Evolutionary conservation across 2,888 invertebrate species (phyloP).

Genomic region (Oithona nana): DNA sequence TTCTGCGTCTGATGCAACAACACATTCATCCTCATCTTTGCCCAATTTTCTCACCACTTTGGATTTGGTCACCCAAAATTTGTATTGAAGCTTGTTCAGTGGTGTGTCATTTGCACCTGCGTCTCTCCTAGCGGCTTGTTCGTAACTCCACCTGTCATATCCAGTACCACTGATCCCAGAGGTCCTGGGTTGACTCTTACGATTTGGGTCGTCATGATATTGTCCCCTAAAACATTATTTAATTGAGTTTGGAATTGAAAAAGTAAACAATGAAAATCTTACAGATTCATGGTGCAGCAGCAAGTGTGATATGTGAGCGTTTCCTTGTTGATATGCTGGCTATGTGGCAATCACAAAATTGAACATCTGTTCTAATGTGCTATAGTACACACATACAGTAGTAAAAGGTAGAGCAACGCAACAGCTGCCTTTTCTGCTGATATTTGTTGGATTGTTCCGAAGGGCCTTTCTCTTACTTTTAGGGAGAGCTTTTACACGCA

Average conservation of each 20-base stretch:
- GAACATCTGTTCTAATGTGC: neutral
- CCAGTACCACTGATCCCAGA: constrained; percentile 25
- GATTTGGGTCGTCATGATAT: neutral
- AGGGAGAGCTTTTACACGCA: too few relatives aligned
- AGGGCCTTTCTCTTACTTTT: too few relatives aligned
- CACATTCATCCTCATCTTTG: constrained; percentile 90
- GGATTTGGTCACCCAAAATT: constrained; percentile 96
- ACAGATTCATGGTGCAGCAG: neutral
- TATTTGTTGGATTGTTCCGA: too few relatives aligned
- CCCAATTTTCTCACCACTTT: constrained; percentile 77
- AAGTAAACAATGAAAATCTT: neutral
- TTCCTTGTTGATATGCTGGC: neutral
- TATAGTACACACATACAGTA: too few relatives aligned
- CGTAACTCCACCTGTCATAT: constrained; percentile 36
- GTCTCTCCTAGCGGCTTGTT: constrained; percentile 29
- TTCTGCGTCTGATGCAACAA: constrained; percentile 86
- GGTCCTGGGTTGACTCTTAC: neutral
- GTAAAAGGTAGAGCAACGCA: too few relatives aligned
- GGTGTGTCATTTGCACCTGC: constrained; percentile 27
- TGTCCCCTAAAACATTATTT: neutral
- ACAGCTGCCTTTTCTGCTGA: too few relatives aligned
- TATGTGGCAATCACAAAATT: neutral
- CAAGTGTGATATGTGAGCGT: neutral
- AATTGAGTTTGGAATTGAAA: neutral
- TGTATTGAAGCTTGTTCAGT: constrained; percentile 61